phyloP scores from a whole-genome alignment of 2,888 invertebrate genomes.

The Hyalella azteca region DNA sequence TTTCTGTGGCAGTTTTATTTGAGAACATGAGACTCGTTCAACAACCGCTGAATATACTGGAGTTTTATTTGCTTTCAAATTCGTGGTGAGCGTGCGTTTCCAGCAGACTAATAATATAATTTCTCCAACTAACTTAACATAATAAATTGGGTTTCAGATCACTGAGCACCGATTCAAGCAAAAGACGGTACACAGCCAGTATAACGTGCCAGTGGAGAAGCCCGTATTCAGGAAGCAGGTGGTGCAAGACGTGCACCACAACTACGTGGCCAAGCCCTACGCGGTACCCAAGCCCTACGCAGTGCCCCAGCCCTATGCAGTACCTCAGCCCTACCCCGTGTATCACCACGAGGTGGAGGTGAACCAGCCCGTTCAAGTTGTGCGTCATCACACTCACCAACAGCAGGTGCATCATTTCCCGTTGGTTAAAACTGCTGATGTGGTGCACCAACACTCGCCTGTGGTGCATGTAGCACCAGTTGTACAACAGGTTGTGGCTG shows the following conservation, averaged over 20 bases:
- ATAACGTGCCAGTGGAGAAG: conserved; percentile 22
- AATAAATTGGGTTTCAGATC: conserved; percentile 1
- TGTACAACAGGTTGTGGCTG: background rate
- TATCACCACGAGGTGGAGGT: conserved; percentile 34
- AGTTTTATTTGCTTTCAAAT: too few species aligned
- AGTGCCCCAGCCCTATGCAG: conserved; percentile 11
- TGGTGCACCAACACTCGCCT: conserved; percentile 22
- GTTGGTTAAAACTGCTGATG: conserved; percentile 23
- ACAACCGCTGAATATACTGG: too few species aligned
- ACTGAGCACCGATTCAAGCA: conserved; percentile 18
- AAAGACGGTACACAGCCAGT: conserved; percentile 21
- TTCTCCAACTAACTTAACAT: background rate
- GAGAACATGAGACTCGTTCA: too few species aligned
- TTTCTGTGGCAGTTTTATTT: too few species aligned
- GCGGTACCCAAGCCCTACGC: conserved; percentile 25
- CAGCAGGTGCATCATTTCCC: conserved; percentile 9
- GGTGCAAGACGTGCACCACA: conserved; percentile 27
- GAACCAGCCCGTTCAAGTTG: conserved; percentile 9
- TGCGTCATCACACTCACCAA: conserved; percentile 31
- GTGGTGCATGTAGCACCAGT: conserved; percentile 9
- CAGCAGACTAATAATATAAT: background rate
- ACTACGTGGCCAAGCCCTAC: conserved; percentile 36
- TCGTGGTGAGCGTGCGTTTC: too few species aligned
- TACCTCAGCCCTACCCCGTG: conserved; percentile 14
- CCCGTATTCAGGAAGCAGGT: conserved; percentile 29